Evolutionary conservation across 2,113 vertebrate genomes (phyloP), one percentile per base, ranked within the genome.

Genomic region (Ictidomys tridecemlineatus): DNA sequence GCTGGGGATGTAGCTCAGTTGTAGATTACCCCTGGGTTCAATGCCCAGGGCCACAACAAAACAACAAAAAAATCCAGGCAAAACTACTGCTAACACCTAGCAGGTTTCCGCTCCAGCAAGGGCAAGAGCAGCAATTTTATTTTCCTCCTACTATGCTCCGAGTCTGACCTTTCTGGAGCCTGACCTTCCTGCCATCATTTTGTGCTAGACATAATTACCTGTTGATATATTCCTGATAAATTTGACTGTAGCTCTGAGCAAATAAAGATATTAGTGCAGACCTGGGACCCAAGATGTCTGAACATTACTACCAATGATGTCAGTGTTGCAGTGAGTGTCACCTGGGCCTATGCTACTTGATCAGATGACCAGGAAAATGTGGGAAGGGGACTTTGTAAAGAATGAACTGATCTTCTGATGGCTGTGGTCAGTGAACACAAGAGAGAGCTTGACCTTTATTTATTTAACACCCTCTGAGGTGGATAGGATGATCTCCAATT

Each of bases 321-420:
- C 17, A 17, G 61, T 11, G 56, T 48, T 20, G n/a, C 6, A 0
- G n/a, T 0, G 8, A 69, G n/a, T 3, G 1, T 30, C 17, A 24
- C 34, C 79, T 22, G 1, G 58, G 67, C 37, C 26, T 72, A 0
- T 2, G 26, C 11, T n/a, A 14, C 14, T 42, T 9, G 53, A 63
- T 17, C 9, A 7, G 26, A 10, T 9, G 22, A 67, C 11, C 6
- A 5, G 70, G 70, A 65, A 48, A n/a, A 30, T 69, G 32, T 70
- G 78, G 20, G 56, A 56, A 20, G 45, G n/a, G 32, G 91, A 61
- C 85, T 63, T 48, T 4, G 32, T 58, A 24, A 17, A 61, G 39
- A 65, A 37, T 63, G 17, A 79, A 32, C 32, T 80, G 24, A 45
- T 4, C 26, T 48, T 80, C 28, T 12, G 24, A 39, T n/a, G 72